Percentiles rank a stretch among this genome's conserved stretches.
phyloP scores from a whole-genome alignment of 1,140 invertebrate genomes.

The Caenorhabditis remanei region DNA sequence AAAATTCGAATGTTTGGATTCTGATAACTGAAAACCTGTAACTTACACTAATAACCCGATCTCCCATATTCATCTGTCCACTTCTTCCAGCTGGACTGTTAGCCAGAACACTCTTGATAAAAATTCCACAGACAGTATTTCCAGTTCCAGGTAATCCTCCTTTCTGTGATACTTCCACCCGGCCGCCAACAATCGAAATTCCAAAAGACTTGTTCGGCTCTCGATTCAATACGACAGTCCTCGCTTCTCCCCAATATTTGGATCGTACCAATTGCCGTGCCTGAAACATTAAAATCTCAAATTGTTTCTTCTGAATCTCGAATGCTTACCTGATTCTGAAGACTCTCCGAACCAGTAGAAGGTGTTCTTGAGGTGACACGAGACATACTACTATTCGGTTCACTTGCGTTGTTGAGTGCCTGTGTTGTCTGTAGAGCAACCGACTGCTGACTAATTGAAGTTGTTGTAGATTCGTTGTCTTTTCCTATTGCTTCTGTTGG shows the following conservation, averaged over 20 bases:
- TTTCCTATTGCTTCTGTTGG: constrained; percentile 8
- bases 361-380: constrained; percentile 49
- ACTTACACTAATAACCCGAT: constrained; percentile 79
- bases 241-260: constrained; percentile 89
- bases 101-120: constrained; percentile 95
- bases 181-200: constrained; percentile 96
- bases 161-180: constrained; percentile 83
- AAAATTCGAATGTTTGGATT: constrained; percentile 61
- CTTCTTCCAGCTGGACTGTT: constrained; percentile 93
- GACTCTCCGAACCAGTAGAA: constrained; percentile 47
- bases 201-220: constrained; percentile 81
- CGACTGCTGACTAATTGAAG: constrained; percentile 57
- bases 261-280: constrained; percentile 76
- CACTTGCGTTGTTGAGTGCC: constrained; percentile 27
- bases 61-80: constrained; percentile 86
- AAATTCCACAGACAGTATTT: constrained; percentile 88
- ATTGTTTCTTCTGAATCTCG: not conserved
- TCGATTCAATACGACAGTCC: constrained; percentile 84
- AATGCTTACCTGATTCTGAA: constrained; percentile 35
- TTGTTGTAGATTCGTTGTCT: constrained; percentile 52
- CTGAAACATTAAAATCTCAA: constrained; percentile 6
- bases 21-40: not conserved
- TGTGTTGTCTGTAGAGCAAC: constrained; percentile 38
- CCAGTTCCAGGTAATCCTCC: constrained; percentile 78
- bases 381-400: constrained; percentile 31